Conservation (phyloP, 2,113 vertebrate species). For the Saguinus midas region DNA sequence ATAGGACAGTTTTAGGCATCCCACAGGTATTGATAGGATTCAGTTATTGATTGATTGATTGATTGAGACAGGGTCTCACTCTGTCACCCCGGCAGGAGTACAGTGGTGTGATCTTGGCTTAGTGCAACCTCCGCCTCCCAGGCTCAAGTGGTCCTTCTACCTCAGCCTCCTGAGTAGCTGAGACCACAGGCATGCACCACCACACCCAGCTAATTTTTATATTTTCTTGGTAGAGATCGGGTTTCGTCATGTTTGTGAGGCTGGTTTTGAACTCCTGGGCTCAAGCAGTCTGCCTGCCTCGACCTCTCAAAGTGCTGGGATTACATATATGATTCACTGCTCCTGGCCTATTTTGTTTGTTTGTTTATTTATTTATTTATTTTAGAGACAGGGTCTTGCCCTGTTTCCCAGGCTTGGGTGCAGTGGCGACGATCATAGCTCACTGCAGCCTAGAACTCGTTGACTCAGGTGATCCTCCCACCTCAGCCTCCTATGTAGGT, state of each 20-base stretch:
- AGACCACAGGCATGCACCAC: background rate
- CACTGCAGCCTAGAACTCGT: too few relatives aligned
- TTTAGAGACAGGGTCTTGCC: too few relatives aligned
- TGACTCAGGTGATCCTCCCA: too few relatives aligned
- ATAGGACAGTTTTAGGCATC: background rate
- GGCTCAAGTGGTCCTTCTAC: background rate
- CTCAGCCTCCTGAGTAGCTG: background rate
- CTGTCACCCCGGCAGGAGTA: background rate
- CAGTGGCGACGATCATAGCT: too few relatives aligned
- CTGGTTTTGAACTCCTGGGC: background rate
- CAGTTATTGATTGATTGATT: too few relatives aligned
- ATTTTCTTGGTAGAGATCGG: background rate
- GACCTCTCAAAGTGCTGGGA: background rate
- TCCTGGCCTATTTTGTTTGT: background rate
- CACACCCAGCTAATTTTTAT: background rate
- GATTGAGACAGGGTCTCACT: background rate
- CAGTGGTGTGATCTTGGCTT: background rate
- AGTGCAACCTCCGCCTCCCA: background rate
- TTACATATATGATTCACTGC: background rate
- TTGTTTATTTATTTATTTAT: too few relatives aligned
- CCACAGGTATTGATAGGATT: background rate
- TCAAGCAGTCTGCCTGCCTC: background rate
- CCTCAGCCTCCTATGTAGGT: too few relatives aligned
- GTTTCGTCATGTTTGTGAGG: background rate
- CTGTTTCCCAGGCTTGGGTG: too few relatives aligned